Base-by-base conservation (phyloP, 1,140 invertebrate species). In the Drosophila kikkawai region DNA sequence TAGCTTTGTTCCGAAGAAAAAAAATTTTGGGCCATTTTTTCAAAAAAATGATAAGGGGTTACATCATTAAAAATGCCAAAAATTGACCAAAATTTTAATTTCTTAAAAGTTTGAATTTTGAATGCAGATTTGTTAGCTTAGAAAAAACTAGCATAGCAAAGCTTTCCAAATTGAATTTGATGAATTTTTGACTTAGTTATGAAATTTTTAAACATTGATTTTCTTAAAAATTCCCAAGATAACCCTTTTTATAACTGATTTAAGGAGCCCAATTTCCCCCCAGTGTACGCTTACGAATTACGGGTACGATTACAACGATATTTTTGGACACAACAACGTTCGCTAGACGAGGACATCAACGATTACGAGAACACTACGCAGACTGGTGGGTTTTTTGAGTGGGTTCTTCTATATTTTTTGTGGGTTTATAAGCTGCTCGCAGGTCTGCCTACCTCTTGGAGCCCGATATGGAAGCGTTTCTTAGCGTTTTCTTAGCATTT, bases 391-490 rank as follows among this genome's bases (percentile, higher is more conserved):
- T 19, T 59, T 19, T 36, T 19, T 32, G n/a, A 22, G 47, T 69
- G 37, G 37, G 45, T 68, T 41, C 26, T 32, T n/a, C 47, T 50
- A 50, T 32, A 12, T 36, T 19, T 37, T 26, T 55, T n/a, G 63
- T 69, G 45, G 37, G 45, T 67, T 42, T 26, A 7, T 29, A 34
- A 34, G 19, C 70, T 42, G 66, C 32, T 51, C 45, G 50, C 64
- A 39, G 56, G 50, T 60, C 56, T 78, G 65, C 75, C 75, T 79
- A 79, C 75, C 75, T 79, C 75, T 77, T 61, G 56, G 75, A 60
- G 56, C 70, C 74, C 68, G 74, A 77, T 69, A 79, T 70, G 75
- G 66, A 79, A 64, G 75, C 65, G 42, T 70, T 79, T 65, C 56
- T 67, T 58, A 50, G 36, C 51, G 34, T 48, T 29, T 75, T 61